Percentiles rank a stretch among this genome's conserved stretches.
Conservation (phyloP, 2,888 invertebrate species). For the Electrophaes corylata region DNA sequence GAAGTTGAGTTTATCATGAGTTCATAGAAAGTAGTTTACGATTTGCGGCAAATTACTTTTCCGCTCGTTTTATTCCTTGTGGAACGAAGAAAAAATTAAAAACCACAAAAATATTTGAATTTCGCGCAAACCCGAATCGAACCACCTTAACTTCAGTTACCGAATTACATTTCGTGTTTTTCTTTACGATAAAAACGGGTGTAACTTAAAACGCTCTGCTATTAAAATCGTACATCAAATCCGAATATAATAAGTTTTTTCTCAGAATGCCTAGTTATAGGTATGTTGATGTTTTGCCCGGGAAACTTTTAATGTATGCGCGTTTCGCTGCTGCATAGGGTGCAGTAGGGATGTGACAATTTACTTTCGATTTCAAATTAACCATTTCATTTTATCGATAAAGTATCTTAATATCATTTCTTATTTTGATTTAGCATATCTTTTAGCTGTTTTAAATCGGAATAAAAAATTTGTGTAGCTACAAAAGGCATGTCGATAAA, state of each 20-base stretch:
- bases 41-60: no score
- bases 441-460: no score
- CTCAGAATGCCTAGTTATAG: conserved; percentile 49
- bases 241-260: conserved; percentile 41
- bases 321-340: conserved; percentile 65
- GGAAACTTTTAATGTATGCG: conserved; percentile 80
- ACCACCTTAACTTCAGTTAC: neutral
- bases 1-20: no score
- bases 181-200: conserved; percentile 12
- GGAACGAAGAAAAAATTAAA: no score
- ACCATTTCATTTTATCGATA: neutral
- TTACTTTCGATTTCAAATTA: conserved; percentile 4
- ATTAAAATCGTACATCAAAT: conserved; percentile 33
- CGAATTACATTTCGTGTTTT: conserved; percentile 1
- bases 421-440: no score
- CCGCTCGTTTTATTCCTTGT: no score
- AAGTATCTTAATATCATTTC: no score
- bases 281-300: conserved; percentile 69
- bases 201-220: conserved; percentile 40
- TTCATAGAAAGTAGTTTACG: no score
- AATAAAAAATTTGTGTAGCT: no score
- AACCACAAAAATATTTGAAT: no score
- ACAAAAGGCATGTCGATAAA: no score
- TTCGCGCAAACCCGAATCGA: no score
- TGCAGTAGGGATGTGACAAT: conserved; percentile 30